These are phyloP conservation scores for Stegodyphus dumicola DNA, from an alignment of 1,140 invertebrate genomes.

Conservation along the genomic window DNA sequence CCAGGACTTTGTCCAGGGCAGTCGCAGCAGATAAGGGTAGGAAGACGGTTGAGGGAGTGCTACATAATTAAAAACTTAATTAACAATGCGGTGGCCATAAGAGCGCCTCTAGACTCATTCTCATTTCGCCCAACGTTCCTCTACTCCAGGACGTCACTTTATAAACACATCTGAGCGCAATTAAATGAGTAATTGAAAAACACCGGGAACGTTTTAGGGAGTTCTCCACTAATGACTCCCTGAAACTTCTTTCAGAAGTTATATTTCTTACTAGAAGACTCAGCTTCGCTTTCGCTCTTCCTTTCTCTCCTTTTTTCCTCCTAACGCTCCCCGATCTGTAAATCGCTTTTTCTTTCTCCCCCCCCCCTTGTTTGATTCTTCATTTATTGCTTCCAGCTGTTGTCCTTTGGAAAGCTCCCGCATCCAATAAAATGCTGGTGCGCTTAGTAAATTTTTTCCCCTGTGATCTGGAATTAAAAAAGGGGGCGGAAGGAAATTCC, in stretches of 20 bases:
- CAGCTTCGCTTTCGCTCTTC: background rate
- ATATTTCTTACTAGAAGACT: background rate
- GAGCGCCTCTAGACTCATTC: constrained; percentile 29
- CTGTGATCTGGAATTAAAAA: constrained; percentile 9
- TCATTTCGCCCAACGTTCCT: constrained; percentile 38
- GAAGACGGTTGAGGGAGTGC: background rate
- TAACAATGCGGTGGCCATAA: constrained; percentile 55
- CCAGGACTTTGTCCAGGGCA: constrained; percentile 31
- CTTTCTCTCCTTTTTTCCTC: constrained; percentile 14
- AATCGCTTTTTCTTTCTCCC: constrained; percentile 25
- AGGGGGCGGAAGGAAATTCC: constrained; percentile 16
- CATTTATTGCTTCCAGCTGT: constrained; percentile 57
- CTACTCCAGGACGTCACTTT: constrained; percentile 31
- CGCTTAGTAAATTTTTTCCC: constrained; percentile 5
- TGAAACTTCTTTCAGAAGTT: constrained; percentile 35
- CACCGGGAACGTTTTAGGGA: constrained; percentile 34
- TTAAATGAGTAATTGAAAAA: constrained; percentile 60
- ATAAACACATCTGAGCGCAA: constrained; percentile 61
- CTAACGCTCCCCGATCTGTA: constrained; percentile 15
- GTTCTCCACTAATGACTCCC: constrained; percentile 31
- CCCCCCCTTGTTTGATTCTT: constrained; percentile 42
- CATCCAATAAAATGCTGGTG: constrained; percentile 54
- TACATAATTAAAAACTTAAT: constrained; percentile 60
- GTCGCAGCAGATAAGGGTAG: background rate
- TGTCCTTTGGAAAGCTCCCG: constrained; percentile 35